A percentile compares a stretch with the other conserved stretches of the same genome.
Conservation (phyloP, 30 jellyfish, hydroid and myxozoan genomes). For the Hydractinia symbiolongicarpus region DNA sequence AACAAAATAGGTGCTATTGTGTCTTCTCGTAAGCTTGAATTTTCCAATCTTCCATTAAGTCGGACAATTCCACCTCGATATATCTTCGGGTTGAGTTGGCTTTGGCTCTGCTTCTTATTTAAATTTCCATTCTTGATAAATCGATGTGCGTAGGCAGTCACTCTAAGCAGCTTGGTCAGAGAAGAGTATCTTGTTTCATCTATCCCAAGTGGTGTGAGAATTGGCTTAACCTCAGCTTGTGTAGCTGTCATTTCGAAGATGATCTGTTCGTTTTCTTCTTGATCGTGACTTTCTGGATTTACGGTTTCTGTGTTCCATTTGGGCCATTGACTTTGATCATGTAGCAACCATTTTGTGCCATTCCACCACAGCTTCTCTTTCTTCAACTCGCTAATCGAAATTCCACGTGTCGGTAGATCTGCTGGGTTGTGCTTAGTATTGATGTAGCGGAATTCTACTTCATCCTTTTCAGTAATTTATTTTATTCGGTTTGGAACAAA, state of each 20-base stretch:
- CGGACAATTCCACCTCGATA: background rate
- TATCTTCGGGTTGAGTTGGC: background rate
- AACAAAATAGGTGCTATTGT: background rate
- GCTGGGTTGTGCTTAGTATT: background rate
- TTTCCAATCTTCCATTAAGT: constrained; percentile 1
- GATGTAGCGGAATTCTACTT: background rate
- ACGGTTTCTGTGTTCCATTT: background rate
- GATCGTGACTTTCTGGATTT: background rate
- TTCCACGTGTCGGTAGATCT: background rate
- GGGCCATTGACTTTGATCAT: constrained; percentile 12
- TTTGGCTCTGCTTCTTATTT: background rate
- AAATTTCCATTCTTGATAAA: background rate
- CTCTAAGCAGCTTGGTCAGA: constrained; percentile 16
- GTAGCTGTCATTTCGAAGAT: constrained; percentile 17
- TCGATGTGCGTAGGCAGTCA: constrained; percentile 24
- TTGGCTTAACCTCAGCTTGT: background rate
- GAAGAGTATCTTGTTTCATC: constrained; percentile 21
- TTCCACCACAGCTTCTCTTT: constrained; percentile 4
- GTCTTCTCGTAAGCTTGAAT: background rate
- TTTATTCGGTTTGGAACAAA: constrained; percentile 26
- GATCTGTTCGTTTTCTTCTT: too few relatives aligned
- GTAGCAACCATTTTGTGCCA: background rate
- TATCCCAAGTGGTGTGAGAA: constrained; percentile 18
- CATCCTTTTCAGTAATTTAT: constrained; percentile 19
- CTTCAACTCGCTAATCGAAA: too few relatives aligned